Conservation (phyloP, 2,113 vertebrate genomes). For the Castor canadensis region DNA sequence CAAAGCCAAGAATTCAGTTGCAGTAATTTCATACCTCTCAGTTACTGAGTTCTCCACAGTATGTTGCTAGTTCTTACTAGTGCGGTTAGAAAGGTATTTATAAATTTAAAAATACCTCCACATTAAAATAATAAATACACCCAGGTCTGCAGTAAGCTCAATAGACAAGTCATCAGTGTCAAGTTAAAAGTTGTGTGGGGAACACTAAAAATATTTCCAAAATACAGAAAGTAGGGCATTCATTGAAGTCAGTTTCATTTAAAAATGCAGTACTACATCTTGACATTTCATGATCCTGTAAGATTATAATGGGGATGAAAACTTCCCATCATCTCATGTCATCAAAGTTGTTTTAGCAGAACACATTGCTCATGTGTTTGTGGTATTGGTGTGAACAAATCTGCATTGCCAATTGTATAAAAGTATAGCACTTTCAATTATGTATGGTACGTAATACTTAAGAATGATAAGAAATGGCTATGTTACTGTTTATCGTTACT, state of each 20-base stretch:
- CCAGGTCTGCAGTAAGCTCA: not conserved
- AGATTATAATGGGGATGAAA: not conserved
- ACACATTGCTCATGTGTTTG: not conserved
- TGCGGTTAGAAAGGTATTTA: not conserved
- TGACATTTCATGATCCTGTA: not conserved
- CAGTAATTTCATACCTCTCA: not conserved
- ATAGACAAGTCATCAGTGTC: not conserved
- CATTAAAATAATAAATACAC: constrained; percentile 31
- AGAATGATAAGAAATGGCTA: not conserved
- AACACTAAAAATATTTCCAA: not conserved
- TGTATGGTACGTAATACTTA: not conserved
- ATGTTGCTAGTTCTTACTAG: constrained; percentile 8
- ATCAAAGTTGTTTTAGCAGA: rapidly evolving
- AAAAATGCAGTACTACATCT: not conserved
- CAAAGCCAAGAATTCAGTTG: constrained; percentile 15
- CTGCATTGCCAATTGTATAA: not conserved
- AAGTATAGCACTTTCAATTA: not conserved
- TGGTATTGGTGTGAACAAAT: not conserved
- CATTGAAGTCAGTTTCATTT: not conserved
- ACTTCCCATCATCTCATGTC: not conserved
- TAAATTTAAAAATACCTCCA: constrained; percentile 33
- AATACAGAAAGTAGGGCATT: not conserved
- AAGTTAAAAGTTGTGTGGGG: not conserved
- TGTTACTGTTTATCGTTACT: not conserved
- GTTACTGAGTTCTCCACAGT: not conserved